Conservation (phyloP, 2,888 invertebrate species). For the Drosophila nigritarsus region DNA sequence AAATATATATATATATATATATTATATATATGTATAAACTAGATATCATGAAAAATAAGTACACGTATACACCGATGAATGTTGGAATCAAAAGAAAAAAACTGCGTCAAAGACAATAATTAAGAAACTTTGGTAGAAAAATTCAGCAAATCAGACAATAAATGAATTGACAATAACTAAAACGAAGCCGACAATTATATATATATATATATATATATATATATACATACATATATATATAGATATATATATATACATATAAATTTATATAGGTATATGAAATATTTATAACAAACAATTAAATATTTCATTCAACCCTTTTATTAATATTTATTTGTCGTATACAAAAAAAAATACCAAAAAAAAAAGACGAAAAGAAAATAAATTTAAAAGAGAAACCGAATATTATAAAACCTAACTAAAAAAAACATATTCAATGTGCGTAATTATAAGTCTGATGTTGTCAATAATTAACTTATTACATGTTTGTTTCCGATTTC, state of each 20-base stretch:
- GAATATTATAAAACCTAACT: slow-evolving; percentile 43
- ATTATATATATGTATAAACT: slow-evolving; percentile 10
- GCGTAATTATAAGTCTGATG: slow-evolving; percentile 84
- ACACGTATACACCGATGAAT: slow-evolving; percentile 42
- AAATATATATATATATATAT: slow-evolving; percentile 21
- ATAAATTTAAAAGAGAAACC: slow-evolving; percentile 25
- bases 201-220: slow-evolving; percentile 6
- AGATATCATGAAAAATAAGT: slow-evolving; percentile 1
- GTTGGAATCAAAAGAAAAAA: slow-evolving; percentile 30
- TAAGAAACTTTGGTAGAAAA: slow-evolving; percentile 43
- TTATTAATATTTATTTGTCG: slow-evolving; percentile 30
- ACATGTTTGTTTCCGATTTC: slow-evolving; percentile 57
- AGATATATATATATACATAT: background rate
- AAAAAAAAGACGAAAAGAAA: slow-evolving; percentile 22
- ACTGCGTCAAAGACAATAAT: slow-evolving; percentile 79
- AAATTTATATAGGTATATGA: slow-evolving; percentile 7
- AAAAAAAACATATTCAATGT: slow-evolving; percentile 74
- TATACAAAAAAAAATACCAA: slow-evolving; percentile 21
- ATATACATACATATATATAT: background rate
- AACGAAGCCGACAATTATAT: slow-evolving; percentile 17
- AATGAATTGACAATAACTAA: slow-evolving; percentile 68
- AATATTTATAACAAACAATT: slow-evolving; percentile 17
- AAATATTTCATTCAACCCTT: slow-evolving; percentile 39
- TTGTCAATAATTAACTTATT: slow-evolving; percentile 79
- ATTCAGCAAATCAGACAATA: slow-evolving; percentile 65